These are phyloP conservation scores for Henicopernis longicauda DNA, from an alignment of 2,113 vertebrate species.

Conservation along the genomic window DNA sequence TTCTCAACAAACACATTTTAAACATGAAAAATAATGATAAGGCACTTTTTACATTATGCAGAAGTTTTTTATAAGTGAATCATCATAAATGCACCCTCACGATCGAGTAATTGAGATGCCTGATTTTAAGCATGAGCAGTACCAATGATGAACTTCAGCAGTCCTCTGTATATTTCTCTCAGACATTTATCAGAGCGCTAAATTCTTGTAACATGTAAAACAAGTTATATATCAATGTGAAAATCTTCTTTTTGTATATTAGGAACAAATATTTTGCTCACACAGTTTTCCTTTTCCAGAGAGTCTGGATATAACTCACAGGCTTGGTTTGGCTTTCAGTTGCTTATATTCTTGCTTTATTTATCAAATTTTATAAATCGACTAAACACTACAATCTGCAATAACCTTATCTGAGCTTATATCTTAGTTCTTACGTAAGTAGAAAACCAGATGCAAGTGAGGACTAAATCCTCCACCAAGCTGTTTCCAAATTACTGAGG, in stretches of 20 bases:
- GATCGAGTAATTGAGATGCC: neutral
- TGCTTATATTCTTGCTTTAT: neutral
- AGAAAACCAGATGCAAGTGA: neutral
- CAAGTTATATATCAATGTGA: neutral
- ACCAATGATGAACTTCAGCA: neutral
- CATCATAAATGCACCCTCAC: neutral
- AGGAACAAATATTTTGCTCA: neutral
- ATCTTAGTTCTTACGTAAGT: neutral
- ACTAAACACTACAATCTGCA: neutral
- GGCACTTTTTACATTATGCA: neutral
- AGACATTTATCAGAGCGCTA: neutral
- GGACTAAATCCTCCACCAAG: neutral
- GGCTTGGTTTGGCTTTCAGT: neutral
- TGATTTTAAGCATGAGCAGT: neutral
- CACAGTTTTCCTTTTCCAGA: neutral
- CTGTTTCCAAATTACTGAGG: neutral
- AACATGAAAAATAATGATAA: neutral
- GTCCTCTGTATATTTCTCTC: neutral
- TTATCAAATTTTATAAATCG: neutral
- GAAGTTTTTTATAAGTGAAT: neutral
- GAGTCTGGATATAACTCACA: neutral
- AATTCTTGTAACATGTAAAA: neutral
- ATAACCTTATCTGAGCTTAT: neutral
- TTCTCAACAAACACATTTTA: neutral
- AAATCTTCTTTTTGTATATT: neutral